Conservation (phyloP, 1,140 invertebrate species). For the Achatina immaculata region DNA sequence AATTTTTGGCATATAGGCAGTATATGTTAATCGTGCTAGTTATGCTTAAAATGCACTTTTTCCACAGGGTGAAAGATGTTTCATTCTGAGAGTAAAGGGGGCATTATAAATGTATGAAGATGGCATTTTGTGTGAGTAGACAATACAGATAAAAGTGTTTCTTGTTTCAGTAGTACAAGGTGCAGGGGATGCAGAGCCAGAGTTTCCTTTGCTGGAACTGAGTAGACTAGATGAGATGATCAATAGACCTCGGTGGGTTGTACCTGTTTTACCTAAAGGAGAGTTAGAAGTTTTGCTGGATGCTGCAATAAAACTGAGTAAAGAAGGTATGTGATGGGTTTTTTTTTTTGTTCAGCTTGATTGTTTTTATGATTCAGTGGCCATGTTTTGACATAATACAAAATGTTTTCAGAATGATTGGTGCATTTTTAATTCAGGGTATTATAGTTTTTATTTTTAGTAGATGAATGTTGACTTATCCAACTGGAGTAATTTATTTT, state of each 20-base stretch:
- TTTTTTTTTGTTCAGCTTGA: too few species aligned
- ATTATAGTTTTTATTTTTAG: constrained; percentile 33
- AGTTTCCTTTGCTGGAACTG: constrained; percentile 89
- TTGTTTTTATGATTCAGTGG: background rate
- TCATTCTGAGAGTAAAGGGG: too few species aligned
- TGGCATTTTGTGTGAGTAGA: too few species aligned
- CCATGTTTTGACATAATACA: constrained; percentile 8
- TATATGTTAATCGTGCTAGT: too few species aligned
- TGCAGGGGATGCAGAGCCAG: constrained; percentile 74
- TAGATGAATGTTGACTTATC: too few species aligned
- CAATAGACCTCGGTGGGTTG: constrained; percentile 89
- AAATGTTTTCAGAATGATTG: background rate
- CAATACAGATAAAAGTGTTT: too few species aligned
- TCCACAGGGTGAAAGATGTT: too few species aligned
- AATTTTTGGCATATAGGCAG: too few species aligned
- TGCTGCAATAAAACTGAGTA: constrained; percentile 88
- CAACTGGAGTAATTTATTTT: too few species aligned
- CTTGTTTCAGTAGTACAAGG: constrained; percentile 26
- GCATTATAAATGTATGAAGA: too few species aligned
- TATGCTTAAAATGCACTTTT: too few species aligned
- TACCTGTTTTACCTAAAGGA: constrained; percentile 95
- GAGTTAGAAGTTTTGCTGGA: constrained; percentile 92
- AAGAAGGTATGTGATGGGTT: constrained; percentile 81
- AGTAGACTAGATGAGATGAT: constrained; percentile 94
- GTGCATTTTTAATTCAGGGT: background rate